phyloP scores from a whole-genome alignment of 2,797 vertebrate species.

The Kryptolebias ocellatus region DNA sequence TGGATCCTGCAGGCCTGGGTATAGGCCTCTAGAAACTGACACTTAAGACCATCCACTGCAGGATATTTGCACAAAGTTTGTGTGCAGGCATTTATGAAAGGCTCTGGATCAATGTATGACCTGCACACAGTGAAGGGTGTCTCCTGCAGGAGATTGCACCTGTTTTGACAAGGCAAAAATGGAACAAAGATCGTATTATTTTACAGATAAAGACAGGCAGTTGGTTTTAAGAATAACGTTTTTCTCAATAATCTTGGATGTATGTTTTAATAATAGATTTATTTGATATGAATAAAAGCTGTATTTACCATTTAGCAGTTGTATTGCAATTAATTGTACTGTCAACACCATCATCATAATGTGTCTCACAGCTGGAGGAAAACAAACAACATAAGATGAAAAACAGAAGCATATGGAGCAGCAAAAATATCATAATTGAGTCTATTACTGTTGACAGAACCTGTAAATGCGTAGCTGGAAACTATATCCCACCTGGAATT shows the following conservation, averaged over 20 bases:
- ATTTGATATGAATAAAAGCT: background rate
- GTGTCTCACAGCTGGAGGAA: conserved; percentile 13
- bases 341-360: background rate
- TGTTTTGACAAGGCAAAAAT: background rate
- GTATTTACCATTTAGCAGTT: background rate
- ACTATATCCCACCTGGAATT: no score
- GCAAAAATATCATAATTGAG: no score
- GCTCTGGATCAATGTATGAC: background rate
- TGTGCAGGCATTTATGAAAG: conserved; percentile 28
- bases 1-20: conserved; percentile 8
- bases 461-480: no score
- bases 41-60: conserved; percentile 14
- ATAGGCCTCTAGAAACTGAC: conserved; percentile 42
- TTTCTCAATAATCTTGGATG: no score
- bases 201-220: no score
- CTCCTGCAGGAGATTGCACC: conserved; percentile 26
- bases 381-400: background rate
- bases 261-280: background rate
- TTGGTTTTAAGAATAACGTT: no score
- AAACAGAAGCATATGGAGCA: no score
- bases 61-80: conserved; percentile 23
- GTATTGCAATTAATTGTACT: background rate
- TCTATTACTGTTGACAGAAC: no score
- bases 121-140: conserved; percentile 24
- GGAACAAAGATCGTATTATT: no score